These are phyloP conservation scores for Tachycineta bicolor DNA, from an alignment of 2,113 vertebrate genomes.

Conservation along the genomic window DNA sequence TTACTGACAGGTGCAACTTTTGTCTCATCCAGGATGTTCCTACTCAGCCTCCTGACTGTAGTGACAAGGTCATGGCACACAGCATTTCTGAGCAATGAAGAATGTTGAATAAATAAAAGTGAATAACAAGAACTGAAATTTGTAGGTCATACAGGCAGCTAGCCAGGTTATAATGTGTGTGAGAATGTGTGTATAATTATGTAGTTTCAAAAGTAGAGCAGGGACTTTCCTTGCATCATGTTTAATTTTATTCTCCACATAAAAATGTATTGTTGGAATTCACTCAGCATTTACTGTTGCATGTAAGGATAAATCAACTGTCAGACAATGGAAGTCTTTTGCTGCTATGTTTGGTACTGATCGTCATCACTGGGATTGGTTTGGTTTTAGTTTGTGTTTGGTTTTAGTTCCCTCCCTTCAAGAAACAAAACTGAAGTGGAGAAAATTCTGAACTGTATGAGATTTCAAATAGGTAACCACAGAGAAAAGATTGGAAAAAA, in stretches of 20 bases:
- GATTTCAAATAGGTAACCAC: neutral
- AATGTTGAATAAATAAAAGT: neutral
- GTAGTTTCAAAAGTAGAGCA: conserved; percentile 9
- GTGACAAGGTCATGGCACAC: neutral
- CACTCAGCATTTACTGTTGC: neutral
- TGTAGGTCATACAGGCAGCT: neutral
- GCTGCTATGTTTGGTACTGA: neutral
- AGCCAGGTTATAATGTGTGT: neutral
- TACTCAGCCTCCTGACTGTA: neutral
- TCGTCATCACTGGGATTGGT: neutral
- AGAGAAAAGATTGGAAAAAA: neutral
- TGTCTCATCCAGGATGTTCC: neutral
- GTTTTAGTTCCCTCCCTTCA: neutral
- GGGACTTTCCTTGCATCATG: conserved; percentile 26
- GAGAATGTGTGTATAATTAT: conserved; percentile 17
- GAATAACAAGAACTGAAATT: neutral
- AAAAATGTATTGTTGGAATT: conserved; percentile 27
- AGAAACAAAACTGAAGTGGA: neutral
- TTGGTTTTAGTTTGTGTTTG: neutral
- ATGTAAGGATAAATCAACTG: neutral
- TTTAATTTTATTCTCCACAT: conserved; percentile 42
- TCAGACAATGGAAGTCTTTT: neutral
- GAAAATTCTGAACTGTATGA: neutral
- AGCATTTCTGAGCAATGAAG: neutral
- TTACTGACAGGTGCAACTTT: neutral